phyloP scores from a whole-genome alignment of 2,113 vertebrate species.

The Ctenodactylus gundi region DNA sequence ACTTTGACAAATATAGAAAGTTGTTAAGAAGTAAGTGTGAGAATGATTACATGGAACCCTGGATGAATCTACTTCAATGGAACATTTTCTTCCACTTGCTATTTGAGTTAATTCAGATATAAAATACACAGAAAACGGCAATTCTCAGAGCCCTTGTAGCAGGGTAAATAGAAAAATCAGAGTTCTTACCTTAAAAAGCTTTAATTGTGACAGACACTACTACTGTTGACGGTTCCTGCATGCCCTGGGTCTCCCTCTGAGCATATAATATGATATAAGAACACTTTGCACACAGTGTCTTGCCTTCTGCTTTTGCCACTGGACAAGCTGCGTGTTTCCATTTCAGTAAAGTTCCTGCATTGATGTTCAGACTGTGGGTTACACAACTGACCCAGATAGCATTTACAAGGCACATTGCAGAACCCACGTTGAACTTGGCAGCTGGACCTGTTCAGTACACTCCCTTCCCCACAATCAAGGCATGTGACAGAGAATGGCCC shows the following conservation, averaged over 20 bases:
- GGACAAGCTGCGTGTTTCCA: neutral
- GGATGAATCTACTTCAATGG: neutral
- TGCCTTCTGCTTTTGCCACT: neutral
- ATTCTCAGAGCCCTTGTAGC: constrained; percentile 26
- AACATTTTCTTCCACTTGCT: neutral
- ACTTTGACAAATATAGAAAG: constrained; percentile 57
- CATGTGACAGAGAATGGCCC: neutral
- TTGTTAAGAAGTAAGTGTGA: constrained; percentile 47
- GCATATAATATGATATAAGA: neutral
- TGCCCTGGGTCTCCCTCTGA: neutral
- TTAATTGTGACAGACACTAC: neutral
- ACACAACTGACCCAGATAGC: too few species aligned
- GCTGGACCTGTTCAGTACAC: fast-evolving
- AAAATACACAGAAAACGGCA: constrained; percentile 22
- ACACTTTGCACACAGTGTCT: neutral
- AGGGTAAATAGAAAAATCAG: neutral
- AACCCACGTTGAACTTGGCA: neutral
- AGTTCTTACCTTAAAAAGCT: neutral
- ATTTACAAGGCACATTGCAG: neutral
- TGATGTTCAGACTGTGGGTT: neutral
- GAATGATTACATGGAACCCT: neutral
- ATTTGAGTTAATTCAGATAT: constrained; percentile 67
- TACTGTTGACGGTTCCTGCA: neutral
- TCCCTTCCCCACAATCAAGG: neutral
- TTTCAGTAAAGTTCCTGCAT: neutral